Evolutionary conservation across 2,797 vertebrate genomes (phyloP), one percentile per base, ranked within the genome.

Genomic region (Tangara arthus): DNA sequence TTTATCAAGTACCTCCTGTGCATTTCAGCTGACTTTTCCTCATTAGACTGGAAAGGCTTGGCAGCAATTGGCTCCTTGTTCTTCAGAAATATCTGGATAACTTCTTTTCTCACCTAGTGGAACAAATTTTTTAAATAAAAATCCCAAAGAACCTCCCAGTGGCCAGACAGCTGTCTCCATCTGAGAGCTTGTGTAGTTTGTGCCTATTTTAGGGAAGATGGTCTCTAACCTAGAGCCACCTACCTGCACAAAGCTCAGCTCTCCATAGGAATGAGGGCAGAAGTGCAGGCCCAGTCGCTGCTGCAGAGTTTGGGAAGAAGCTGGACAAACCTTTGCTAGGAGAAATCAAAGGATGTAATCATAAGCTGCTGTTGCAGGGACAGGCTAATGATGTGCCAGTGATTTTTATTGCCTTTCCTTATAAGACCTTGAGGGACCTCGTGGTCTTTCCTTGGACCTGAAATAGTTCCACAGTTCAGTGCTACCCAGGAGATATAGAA

Each of bases 381-480:
- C 44, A 66, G 65, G 65, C 76, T 96, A 94, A 96, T 95, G 93
- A 92, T 95, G 83, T 95, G 71, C 82, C 86, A 95, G 95, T 69
- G 84, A 95, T 93, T 93, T 96, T 96, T 93, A 95, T 79, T 95
- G 55, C 92, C 75, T 93, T 82, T 75, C 65, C 50, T 95, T 89
- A 63, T 56, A 86, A 95, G 91, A 96, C 88, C 94, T 89, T 87
- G 85, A 88, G 88, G 84, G 92, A 95, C 93, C 89, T 93, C 90
- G 4, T 81, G 89, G 76, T 93, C 90, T 87, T 93, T 82, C 69
- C 73, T 76, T 71, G 70, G 82, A 80, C 91, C 95, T 94, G 76
- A 95, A 95, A 95, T 95, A 94, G 94, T 92, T 90, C 90, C 82
- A 80, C 69, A 87, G 61, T 89, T 87, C 66, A 49, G 35, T 56